Percentiles rank a stretch among this genome's conserved stretches.
Evolutionary conservation across 2,888 invertebrate genomes (phyloP).

Genomic region (Luperina testacea): DNA sequence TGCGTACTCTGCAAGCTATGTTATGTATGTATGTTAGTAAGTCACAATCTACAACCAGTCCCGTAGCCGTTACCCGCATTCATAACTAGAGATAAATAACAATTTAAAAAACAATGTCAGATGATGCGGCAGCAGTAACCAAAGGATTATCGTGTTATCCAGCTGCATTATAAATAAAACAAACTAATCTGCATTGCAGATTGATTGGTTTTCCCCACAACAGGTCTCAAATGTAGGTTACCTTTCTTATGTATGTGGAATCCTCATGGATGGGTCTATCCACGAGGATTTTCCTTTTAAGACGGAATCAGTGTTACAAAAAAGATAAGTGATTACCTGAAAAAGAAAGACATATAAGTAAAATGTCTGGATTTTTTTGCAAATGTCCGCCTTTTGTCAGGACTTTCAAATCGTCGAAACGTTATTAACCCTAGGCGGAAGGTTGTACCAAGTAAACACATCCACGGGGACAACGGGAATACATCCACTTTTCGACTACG

Average conservation of each 20-base stretch:
- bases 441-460: background rate
- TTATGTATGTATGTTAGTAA: background rate
- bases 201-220: no score
- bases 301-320: no score
- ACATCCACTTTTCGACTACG: background rate
- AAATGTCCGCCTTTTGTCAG: background rate
- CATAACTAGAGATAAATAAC: background rate
- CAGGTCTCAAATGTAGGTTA: no score
- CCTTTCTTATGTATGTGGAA: no score
- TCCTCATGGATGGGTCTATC: no score
- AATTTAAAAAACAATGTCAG: conserved; percentile 21
- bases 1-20: background rate
- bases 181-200: no score
- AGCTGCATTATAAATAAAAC: no score
- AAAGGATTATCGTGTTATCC: no score
- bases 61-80: conserved; percentile 13
- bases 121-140: background rate
- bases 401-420: background rate
- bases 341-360: background rate
- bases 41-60: background rate
- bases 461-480: no score
- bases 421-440: no score
- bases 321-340: no score
- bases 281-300: no score
- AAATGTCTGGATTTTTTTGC: background rate